phyloP scores from a whole-genome alignment of 2,888 invertebrate species.

The Nipponacmea schrenckii region DNA sequence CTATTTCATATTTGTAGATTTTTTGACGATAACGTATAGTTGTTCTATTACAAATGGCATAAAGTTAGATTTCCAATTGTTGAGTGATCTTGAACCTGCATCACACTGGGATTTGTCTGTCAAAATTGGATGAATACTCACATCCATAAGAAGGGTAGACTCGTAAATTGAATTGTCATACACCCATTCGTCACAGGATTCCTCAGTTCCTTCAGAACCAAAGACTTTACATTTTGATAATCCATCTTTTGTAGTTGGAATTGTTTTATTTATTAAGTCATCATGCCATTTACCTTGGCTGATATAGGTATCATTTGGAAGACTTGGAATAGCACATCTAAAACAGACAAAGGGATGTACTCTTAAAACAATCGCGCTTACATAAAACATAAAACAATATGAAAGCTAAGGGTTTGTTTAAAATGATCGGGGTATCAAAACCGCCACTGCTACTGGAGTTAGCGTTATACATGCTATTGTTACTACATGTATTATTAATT shows the following conservation, averaged over 20 bases:
- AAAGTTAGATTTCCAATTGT: neutral
- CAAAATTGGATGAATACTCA: slow-evolving; percentile 10
- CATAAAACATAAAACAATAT: no score
- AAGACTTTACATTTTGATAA: neutral
- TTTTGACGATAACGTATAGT: neutral
- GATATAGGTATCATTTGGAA: slow-evolving; percentile 46
- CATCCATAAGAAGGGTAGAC: slow-evolving; percentile 20
- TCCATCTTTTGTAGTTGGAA: slow-evolving; percentile 28
- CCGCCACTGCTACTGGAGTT: no score
- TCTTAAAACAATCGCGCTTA: no score
- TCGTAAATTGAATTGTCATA: slow-evolving; percentile 24
- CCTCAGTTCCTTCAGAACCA: neutral
- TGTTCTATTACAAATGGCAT: neutral
- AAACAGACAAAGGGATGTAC: neutral
- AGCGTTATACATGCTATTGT: no score
- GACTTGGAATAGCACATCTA: slow-evolving; percentile 48
- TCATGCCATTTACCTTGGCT: slow-evolving; percentile 36
- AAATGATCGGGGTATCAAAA: no score
- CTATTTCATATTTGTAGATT: neutral
- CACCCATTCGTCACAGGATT: slow-evolving; percentile 26
- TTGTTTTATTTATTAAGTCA: slow-evolving; percentile 35
- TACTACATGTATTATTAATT: no score
- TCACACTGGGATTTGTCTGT: neutral
- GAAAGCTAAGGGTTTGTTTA: no score
- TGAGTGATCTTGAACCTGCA: no score